These are phyloP conservation scores for Brenthis ino DNA, from an alignment of 2,888 invertebrate genomes.

Conservation along the genomic window DNA sequence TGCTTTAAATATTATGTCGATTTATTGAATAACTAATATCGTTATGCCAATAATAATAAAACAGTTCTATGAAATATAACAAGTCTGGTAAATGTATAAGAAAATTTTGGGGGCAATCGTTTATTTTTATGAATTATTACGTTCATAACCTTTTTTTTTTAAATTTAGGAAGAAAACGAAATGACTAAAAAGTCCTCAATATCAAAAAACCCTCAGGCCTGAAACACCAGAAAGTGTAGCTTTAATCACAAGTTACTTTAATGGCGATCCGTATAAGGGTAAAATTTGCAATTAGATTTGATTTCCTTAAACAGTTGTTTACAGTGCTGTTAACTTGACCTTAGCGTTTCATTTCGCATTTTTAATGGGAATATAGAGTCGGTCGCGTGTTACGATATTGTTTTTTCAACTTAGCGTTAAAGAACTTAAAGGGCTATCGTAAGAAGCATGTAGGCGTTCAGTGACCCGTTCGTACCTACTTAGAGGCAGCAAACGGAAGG, in stretches of 20 bases:
- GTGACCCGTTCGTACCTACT: slow-evolving; percentile 64
- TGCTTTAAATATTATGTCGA: slow-evolving; percentile 28
- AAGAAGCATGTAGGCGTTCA: slow-evolving; percentile 76
- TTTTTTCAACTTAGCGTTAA: slow-evolving; percentile 56
- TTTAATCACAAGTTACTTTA: too few species aligned
- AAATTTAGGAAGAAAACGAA: too few species aligned
- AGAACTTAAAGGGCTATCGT: slow-evolving; percentile 56
- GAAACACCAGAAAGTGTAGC: not conserved
- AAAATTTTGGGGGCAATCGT: too few species aligned
- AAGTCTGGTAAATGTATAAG: too few species aligned
- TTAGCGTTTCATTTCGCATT: slow-evolving; percentile 50
- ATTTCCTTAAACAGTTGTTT: slow-evolving; percentile 27
- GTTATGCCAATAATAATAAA: too few species aligned
- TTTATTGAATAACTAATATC: too few species aligned
- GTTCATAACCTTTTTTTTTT: too few species aligned
- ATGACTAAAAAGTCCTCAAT: not conserved
- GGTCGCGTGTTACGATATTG: slow-evolving; percentile 68
- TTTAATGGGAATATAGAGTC: slow-evolving; percentile 65
- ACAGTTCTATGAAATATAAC: too few species aligned
- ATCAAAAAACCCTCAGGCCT: slow-evolving; percentile 5
- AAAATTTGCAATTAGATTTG: not conserved
- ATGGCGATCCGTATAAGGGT: not conserved
- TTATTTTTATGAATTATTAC: too few species aligned
- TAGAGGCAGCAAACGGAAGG: slow-evolving; percentile 70
- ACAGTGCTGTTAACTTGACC: slow-evolving; percentile 30